Base-by-base conservation (phyloP, 2,888 invertebrate species). In the Atethmia centrago region DNA sequence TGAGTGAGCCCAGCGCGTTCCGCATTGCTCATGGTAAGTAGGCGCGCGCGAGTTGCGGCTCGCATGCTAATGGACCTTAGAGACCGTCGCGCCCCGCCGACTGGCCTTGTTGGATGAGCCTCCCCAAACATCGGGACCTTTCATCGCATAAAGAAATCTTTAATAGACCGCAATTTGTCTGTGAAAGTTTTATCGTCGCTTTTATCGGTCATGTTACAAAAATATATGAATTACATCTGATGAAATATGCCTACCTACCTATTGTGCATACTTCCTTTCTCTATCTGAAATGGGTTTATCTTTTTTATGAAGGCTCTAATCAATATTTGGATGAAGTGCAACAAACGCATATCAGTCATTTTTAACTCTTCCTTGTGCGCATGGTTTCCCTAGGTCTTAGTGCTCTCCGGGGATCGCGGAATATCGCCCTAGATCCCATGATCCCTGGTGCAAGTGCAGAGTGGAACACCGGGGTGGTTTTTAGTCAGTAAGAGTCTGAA, bases 1-100 rank as follows among this genome's bases (percentile, higher is more conserved):
- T 88, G 88, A 93, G 95, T 94, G 96, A 94, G 93, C 94, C 92
- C 92, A 79, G 87, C 87, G 90, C 93, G 95, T 94, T 94, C 95
- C 95, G 95, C 96, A 95, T 95, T 92, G 95, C 93, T 94, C 95
- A 96, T 95, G 91, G 93, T 93, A 96, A 96, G 96, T 95, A 94
- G 95, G 95, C 88, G 90, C 91, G 87, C 84, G 88, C 80, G 90
- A 83, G 89, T 83, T 88, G 90, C 90, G 91, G 82, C 84, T 55
- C 90, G 96, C 94, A 96, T 96, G 94, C 94, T 94, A 95, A 96
- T 94, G 87, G 80, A 71, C 84, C 82, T 85, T 82, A 82, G 90
- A 89, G 89, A 88, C 87, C 83, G 84, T 72, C 87, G 88, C 87
- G 82, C 85, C 88, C 85, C 89, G 83, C 82, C 85, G 78, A 72